Percentiles rank a stretch among this genome's conserved stretches.
These are phyloP conservation scores for Hartigia nigra DNA, from an alignment of 2,888 invertebrate species.

Conservation along the genomic window DNA sequence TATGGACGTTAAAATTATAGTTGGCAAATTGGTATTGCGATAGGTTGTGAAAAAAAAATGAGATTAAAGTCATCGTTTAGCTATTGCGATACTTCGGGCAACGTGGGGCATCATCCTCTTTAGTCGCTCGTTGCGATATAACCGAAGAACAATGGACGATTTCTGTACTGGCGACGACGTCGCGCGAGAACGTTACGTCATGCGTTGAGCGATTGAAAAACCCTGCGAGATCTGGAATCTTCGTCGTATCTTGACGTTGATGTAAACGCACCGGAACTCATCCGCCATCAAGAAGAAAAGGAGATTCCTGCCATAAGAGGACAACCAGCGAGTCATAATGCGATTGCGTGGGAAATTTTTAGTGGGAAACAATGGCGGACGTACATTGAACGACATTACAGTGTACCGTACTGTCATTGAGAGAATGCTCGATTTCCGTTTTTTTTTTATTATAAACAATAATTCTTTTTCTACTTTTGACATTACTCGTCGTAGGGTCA, in stretches of 20 bases:
- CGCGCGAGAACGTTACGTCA: not conserved
- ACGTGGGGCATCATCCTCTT: not conserved
- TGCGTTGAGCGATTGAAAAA: not conserved
- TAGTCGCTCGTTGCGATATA: not conserved
- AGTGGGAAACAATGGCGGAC: not conserved
- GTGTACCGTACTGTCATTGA: not conserved
- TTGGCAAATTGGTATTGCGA: too few relatives aligned
- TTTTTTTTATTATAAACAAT: not conserved
- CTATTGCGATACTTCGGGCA: not conserved
- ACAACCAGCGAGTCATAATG: not conserved
- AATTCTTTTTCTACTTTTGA: not conserved
- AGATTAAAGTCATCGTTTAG: not conserved
- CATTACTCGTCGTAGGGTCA: not conserved
- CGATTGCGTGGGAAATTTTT: not conserved
- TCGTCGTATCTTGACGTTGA: not conserved
- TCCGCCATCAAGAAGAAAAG: not conserved
- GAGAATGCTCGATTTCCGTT: not conserved
- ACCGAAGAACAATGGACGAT: not conserved
- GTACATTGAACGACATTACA: conserved; percentile 13
- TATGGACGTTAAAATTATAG: not conserved
- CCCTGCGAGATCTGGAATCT: not conserved
- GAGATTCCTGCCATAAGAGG: not conserved
- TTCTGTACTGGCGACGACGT: not conserved
- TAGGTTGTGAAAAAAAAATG: not conserved
- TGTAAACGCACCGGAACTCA: not conserved